Evolutionary conservation across 1,140 invertebrate genomes (phyloP).

Genomic region (Bombus confusus): DNA sequence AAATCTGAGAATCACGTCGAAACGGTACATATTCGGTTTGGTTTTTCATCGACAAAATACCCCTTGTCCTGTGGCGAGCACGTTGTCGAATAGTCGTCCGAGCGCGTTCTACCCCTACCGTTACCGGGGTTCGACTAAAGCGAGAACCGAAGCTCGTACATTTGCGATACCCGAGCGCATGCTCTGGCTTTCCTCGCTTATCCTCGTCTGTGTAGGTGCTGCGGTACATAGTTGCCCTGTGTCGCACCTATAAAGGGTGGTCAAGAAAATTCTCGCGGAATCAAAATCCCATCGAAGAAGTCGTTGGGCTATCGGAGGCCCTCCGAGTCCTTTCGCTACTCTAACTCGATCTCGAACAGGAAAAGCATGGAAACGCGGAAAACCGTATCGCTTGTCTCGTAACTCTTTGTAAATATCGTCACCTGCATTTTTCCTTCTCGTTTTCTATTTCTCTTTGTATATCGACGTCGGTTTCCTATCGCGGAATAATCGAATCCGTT

Average conservation of each 20-base stretch:
- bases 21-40: not conserved
- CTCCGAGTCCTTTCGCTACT: slow-evolving; percentile 13
- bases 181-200: slow-evolving; percentile 62
- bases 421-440: not conserved
- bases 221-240: slow-evolving; percentile 6
- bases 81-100: slow-evolving; percentile 62
- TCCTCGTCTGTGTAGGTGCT: slow-evolving; percentile 37
- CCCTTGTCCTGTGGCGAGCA: slow-evolving; percentile 32
- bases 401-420: slow-evolving; percentile 27
- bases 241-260: slow-evolving; percentile 59
- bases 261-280: slow-evolving; percentile 60
- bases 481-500: not conserved
- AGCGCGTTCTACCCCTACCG: slow-evolving; percentile 76
- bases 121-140: slow-evolving; percentile 76
- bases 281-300: slow-evolving; percentile 40
- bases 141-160: slow-evolving; percentile 58
- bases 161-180: slow-evolving; percentile 66
- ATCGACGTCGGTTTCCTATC: not conserved
- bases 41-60: too few species aligned
- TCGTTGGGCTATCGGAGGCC: slow-evolving; percentile 8
- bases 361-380: slow-evolving; percentile 34
- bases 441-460: not conserved
- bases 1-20: not conserved
- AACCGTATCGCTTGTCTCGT: not conserved
- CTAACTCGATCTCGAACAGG: slow-evolving; percentile 48